These are phyloP conservation scores for Willisornis vidua DNA, from an alignment of 2,113 vertebrate genomes.

Conservation along the genomic window DNA sequence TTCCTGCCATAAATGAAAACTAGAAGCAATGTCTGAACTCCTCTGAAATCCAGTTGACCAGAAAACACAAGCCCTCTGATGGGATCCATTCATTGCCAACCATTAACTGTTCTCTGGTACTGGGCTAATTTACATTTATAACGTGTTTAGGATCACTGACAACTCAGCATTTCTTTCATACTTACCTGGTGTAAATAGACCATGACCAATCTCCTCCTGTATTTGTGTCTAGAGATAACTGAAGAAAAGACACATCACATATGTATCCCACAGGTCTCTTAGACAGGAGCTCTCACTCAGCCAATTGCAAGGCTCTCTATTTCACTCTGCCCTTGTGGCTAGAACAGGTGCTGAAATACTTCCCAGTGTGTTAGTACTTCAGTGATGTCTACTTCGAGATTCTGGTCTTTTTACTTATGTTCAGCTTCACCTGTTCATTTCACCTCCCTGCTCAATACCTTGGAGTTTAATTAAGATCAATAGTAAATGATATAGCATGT, in stretches of 20 bases:
- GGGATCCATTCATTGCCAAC: not conserved
- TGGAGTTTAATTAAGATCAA: not conserved
- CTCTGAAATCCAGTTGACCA: not conserved
- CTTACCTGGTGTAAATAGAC: not conserved
- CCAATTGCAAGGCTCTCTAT: not conserved
- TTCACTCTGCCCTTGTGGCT: not conserved
- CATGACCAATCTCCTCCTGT: accelerated
- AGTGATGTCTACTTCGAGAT: not conserved
- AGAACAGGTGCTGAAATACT: not conserved
- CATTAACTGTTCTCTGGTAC: not conserved
- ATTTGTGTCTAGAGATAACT: not conserved
- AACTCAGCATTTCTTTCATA: not conserved
- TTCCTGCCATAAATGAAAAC: not conserved
- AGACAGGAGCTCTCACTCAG: not conserved
- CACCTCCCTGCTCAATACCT: not conserved
- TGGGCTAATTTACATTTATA: not conserved
- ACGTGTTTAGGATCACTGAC: not conserved
- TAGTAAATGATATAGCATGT: not conserved
- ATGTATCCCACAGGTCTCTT: not conserved
- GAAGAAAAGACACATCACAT: not conserved
- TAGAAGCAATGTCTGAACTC: not conserved
- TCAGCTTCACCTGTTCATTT: not conserved
- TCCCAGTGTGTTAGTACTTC: not conserved
- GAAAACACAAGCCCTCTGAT: not conserved
- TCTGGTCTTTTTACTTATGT: not conserved